Base-by-base conservation (phyloP, 2,888 invertebrate species). In the Lasioglossum marginatum region DNA sequence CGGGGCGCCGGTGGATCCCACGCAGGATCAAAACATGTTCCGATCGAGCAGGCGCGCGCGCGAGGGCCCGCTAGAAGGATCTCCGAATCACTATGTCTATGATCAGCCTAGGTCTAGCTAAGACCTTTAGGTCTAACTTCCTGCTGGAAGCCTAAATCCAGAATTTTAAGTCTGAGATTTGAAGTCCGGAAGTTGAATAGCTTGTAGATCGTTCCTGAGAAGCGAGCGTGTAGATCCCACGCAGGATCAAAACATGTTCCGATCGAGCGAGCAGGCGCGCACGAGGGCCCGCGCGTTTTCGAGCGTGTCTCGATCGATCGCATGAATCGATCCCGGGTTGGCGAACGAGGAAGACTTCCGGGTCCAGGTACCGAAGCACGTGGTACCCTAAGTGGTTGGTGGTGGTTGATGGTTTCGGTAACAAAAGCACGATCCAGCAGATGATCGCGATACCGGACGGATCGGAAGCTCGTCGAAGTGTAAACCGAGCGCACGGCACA, bases 401-500 rank as follows among this genome's bases (percentile, higher is more conserved):
- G 75, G 57, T 79, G 16, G 16, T 16, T 45, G 79, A 84, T 68
- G 76, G 76, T n/a, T n/a, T 57, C 8, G n/a, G 66, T 75, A 71
- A 23, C 37, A 57, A 52, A 8, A 43, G 66, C 68, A 73, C 73
- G 40, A 40, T 40, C 70, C 40, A 37, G 78, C 48, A 40, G 45
- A 12, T 10, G 37, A 74, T 14, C 27, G 48, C 27, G 37, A 34
- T 70, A 14, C 57, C 34, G 27, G 66, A 60, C 48, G 73, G 81
- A 79, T 83, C 77, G 75, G 77, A 77, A 79, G 81, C 87, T 77
- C 73, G n/a, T 71, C 74, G 71, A 82, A 83, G 85, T 83, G 85
- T 82, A 80, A 84, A 86, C 82, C 89, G 90, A 88, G 87, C 91
- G 91, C 88, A 88, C 89, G 73, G 83, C 89, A 83, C 81, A 90